Base-by-base conservation (phyloP, 2,113 vertebrate genomes). In the Pungitius pungitius region DNA sequence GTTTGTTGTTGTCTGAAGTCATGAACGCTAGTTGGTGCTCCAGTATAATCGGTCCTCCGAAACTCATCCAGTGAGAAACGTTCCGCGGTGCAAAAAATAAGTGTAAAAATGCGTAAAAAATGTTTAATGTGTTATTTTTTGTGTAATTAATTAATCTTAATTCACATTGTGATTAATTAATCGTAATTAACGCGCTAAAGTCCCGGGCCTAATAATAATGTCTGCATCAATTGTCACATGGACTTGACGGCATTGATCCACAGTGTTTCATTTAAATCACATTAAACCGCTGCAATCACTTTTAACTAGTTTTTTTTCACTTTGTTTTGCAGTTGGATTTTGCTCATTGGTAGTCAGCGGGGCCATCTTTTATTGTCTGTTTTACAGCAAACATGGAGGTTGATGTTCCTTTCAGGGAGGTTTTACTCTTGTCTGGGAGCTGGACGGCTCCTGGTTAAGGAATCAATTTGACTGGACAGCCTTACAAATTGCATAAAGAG, bases 391-490 rank as follows among this genome's bases (percentile, higher is more conserved):
- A 82, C 81, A 84, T 59, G 40, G 81, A 81, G 83, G 88, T 79
- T 85, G 85, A 81, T 86, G 84, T 85, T 82, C 82, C 86, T 85
- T 91, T 88, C 77, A 66, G 59, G 62, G 52, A 80, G 85, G 77
- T 8, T 49, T 56, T 78, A 71, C 84, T 85, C 80, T 78, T 85
- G 81, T 74, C 68, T 35, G 71, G 58, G 84, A 87, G 85, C 75
- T 83, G 87, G 89, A 86, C 75, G 52, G 82, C 86, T 85, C 81
- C 85, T 90, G 92, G 90, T 93, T 92, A 92, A 93, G 92, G 92
- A 92, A 94, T 93, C 93, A 92, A 92, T 94, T 93, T 91, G 91
- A 92, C 89, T 88, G 90, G 92, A 92, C 91, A 92, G 91, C 88
- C 88, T 91, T 92, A 91, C 93, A 94, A 94, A 94, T 92, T 90